Conservation (phyloP, 2,797 vertebrate species). For the Urosaurus nigricauda region DNA sequence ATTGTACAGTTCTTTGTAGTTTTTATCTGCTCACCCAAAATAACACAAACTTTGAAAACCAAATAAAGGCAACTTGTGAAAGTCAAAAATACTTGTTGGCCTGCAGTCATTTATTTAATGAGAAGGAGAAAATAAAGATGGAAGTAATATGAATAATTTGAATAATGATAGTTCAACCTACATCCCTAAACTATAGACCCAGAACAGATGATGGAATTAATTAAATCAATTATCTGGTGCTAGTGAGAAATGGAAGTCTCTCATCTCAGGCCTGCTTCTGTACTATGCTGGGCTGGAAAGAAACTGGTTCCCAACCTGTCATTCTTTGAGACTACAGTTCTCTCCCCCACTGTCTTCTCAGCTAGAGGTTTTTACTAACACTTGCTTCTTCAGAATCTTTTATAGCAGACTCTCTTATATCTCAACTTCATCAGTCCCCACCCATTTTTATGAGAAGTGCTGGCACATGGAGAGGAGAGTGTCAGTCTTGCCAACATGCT, state of each 20-base stretch:
- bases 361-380: not conserved
- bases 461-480: not conserved
- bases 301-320: not conserved
- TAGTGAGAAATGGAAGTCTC: not conserved
- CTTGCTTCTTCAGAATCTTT: not conserved
- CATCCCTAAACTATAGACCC: too few relatives aligned
- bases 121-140: too few relatives aligned
- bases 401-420: not conserved
- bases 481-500: not conserved
- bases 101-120: too few relatives aligned
- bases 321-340: not conserved
- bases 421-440: not conserved
- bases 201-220: not conserved
- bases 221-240: not conserved
- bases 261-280: not conserved
- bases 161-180: too few relatives aligned
- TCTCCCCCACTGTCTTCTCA: not conserved
- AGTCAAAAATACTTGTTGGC: too few relatives aligned
- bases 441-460: not conserved
- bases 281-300: not conserved
- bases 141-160: too few relatives aligned
- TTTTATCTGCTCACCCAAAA: too few relatives aligned
- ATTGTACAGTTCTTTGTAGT: too few relatives aligned
- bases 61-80: too few relatives aligned
- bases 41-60: too few relatives aligned